These are phyloP conservation scores for Amazona finschi DNA, from an alignment of 2,797 vertebrate species.

Conservation along the genomic window DNA sequence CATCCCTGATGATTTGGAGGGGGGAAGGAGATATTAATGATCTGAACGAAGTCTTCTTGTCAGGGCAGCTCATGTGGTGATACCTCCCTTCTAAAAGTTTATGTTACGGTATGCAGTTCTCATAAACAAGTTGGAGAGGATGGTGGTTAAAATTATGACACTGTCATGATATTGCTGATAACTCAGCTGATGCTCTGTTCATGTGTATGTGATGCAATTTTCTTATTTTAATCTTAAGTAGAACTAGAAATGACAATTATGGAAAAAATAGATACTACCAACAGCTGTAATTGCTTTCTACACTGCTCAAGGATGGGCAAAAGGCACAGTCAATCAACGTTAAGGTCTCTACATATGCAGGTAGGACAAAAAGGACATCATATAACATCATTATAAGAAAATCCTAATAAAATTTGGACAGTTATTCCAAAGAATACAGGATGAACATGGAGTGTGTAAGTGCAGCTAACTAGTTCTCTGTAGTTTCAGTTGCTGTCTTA, in stretches of 20 bases:
- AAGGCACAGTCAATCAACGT: constrained; percentile 80
- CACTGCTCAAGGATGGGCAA: constrained; percentile 68
- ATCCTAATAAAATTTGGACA: constrained; percentile 76
- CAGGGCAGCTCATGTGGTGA: constrained; percentile 20
- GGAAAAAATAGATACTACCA: constrained; percentile 79
- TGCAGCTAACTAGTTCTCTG: constrained; percentile 54
- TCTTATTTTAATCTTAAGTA: constrained; percentile 82
- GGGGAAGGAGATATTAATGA: constrained; percentile 28
- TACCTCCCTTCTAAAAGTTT: constrained; percentile 55
- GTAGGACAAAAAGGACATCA: constrained; percentile 74
- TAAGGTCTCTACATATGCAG: constrained; percentile 71
- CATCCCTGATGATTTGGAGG: constrained; percentile 28
- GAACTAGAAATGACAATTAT: constrained; percentile 80
- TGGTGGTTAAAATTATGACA: constrained; percentile 45
- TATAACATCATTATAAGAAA: constrained; percentile 81
- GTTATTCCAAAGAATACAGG: constrained; percentile 61
- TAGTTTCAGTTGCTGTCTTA: constrained; percentile 47
- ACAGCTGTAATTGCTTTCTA: constrained; percentile 78
- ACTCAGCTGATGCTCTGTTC: constrained; percentile 64
- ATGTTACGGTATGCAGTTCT: constrained; percentile 49
- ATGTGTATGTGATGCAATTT: constrained; percentile 70
- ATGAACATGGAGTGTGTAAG: constrained; percentile 2
- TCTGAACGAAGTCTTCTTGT: constrained; percentile 22
- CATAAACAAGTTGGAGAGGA: constrained; percentile 67
- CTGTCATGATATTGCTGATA: constrained; percentile 59